Evolutionary conservation across 2,797 vertebrate species (phyloP).

Genomic region (Melanotaenia pygmaea): DNA sequence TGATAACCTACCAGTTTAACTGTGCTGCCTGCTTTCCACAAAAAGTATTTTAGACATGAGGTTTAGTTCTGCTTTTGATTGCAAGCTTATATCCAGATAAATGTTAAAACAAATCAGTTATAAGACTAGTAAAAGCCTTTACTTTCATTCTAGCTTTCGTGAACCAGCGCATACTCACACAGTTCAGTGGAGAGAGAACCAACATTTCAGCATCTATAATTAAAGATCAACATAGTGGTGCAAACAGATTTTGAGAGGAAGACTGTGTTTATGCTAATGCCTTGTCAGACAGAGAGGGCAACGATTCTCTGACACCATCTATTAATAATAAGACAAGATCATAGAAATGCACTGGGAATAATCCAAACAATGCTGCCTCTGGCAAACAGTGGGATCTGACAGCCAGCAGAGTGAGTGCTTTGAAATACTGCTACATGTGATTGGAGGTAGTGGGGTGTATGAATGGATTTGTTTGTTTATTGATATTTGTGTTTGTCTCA

Average conservation of each 20-base stretch:
- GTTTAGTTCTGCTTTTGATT: neutral
- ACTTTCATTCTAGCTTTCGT: slow-evolving; percentile 9
- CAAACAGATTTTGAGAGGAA: slow-evolving; percentile 80
- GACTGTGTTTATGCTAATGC: slow-evolving; percentile 84
- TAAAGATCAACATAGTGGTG: slow-evolving; percentile 76
- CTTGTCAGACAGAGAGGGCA: slow-evolving; percentile 73
- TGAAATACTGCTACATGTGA: slow-evolving; percentile 50
- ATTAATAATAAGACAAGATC: slow-evolving; percentile 79
- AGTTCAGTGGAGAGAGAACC: slow-evolving; percentile 70
- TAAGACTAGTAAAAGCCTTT: slow-evolving; percentile 18
- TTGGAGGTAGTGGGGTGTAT: slow-evolving; percentile 32
- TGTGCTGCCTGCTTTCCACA: neutral
- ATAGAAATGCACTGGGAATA: slow-evolving; percentile 54
- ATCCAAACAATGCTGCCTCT: slow-evolving; percentile 68
- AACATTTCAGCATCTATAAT: slow-evolving; percentile 82
- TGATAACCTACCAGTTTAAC: neutral
- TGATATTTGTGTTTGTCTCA: slow-evolving; percentile 82
- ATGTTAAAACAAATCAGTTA: neutral
- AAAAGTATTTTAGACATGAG: neutral
- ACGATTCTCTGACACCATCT: slow-evolving; percentile 76
- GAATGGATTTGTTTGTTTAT: slow-evolving; percentile 81
- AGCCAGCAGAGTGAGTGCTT: slow-evolving; percentile 60
- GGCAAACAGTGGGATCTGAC: slow-evolving; percentile 53
- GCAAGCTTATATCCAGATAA: neutral
- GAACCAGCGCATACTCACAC: slow-evolving; percentile 21